Base-by-base conservation (phyloP, 2,797 vertebrate species). In the Lepilemur septentrionalis region DNA sequence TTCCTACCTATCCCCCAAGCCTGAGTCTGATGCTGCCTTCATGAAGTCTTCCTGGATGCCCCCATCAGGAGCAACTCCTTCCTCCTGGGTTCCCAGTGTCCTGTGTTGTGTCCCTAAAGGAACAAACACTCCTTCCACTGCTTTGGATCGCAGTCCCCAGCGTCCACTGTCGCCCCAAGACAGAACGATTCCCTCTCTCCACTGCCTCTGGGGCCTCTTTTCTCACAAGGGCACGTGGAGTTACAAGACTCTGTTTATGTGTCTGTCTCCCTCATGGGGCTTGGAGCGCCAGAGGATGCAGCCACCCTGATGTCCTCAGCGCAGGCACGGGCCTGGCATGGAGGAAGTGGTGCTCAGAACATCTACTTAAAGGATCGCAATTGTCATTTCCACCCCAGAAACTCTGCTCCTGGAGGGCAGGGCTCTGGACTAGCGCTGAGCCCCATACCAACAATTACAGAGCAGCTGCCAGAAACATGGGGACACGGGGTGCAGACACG, bases 211-310 rank as follows among this genome's bases (percentile, higher is more conserved):
- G 80, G 73, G 35, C 61, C 67, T 35, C 78, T 30, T 0, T 20
- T 32, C 59, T 20, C 59, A 32, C 6, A 1, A 41, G 13, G 70
- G 75, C 55, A 8, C 57, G 38, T 22, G 17, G 10, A 20, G 17
- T 38, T n/a, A 25, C 38, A 92, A 91, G 46, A 63, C 9, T 28
- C 59, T 75, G 75, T 48, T 76, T 67, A n/a, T 55, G 30, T 48
- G 32, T 67, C 89, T 88, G 52, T 70, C 73, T 95, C 72, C 20
- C 85, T 83, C 32, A 0, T 6, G 61, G 63, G 69, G 50, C 83
- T 65, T 10, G 0, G 81, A 81, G 59, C 75, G 38, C 55, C 80
- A 43, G 57, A 73, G 90, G 38, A 80, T 17, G 1, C 0, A 8
- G 61, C n/a, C 86, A 46, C 11, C 7, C 30, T 35, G 50, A 25